A percentile compares a stretch with the other conserved stretches of the same genome.
Conservation (phyloP, 2,888 invertebrate species). For the Onthophagus sagittarius region DNA sequence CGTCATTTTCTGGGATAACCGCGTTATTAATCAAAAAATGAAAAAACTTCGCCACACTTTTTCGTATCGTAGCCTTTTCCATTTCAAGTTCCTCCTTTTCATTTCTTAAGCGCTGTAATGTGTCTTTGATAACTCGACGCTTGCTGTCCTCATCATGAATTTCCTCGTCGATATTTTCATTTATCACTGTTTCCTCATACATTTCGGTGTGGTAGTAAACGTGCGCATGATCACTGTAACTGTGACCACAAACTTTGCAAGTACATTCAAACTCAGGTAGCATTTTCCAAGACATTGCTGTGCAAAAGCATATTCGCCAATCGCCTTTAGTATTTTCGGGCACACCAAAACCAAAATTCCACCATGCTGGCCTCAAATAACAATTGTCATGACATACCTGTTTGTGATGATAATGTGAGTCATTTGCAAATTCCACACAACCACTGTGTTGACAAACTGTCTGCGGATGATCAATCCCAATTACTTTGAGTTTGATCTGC, state of each 20-base stretch:
- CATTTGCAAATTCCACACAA: no score
- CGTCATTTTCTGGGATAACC: conserved; percentile 40
- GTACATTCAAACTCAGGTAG: conserved; percentile 22
- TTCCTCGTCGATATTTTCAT: conserved; percentile 22
- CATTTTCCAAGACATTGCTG: no score
- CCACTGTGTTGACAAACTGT: no score
- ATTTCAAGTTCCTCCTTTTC: conserved; percentile 25
- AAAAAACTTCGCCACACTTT: conserved; percentile 39
- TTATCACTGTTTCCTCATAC: conserved; percentile 32
- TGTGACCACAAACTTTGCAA: conserved; percentile 33
- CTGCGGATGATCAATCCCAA: no score
- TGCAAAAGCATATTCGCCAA: no score
- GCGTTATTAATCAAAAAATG: conserved; percentile 42
- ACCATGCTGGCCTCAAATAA: no score
- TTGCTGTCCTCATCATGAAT: neutral
- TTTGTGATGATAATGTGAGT: no score
- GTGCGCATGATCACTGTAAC: conserved; percentile 40
- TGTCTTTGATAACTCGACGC: neutral
- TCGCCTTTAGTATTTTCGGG: no score
- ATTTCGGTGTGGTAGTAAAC: conserved; percentile 41
- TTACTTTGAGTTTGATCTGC: no score
- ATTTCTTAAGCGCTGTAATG: conserved; percentile 1
- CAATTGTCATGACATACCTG: no score
- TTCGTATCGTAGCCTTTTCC: conserved; percentile 35
- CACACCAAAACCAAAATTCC: no score